Evolutionary conservation across 2,113 vertebrate genomes (phyloP).

Genomic region (Numida meleagris): DNA sequence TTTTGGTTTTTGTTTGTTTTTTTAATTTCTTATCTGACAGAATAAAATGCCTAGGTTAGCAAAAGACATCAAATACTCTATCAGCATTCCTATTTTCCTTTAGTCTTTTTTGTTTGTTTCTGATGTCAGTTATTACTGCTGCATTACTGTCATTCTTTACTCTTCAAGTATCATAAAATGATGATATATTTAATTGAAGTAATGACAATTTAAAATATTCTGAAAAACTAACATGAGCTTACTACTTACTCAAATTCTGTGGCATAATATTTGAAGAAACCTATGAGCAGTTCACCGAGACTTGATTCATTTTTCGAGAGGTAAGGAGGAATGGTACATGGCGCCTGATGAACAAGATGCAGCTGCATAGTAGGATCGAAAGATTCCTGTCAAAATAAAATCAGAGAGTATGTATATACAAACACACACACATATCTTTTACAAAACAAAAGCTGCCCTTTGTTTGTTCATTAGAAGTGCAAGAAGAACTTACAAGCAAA

Average conservation of each 20-base stretch:
- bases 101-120: not conserved
- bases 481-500: not conserved
- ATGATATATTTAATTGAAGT: not conserved
- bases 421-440: not conserved
- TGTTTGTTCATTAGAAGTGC: not conserved
- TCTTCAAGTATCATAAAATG: not conserved
- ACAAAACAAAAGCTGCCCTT: not conserved
- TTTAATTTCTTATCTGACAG: not conserved
- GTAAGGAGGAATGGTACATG: conserved; percentile 84
- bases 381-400: conserved; percentile 83
- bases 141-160: not conserved
- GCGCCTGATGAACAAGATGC: conserved; percentile 85
- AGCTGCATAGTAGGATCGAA: conserved; percentile 88
- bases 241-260: conserved; percentile 91
- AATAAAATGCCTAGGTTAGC: not conserved
- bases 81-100: not conserved
- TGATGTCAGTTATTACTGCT: not conserved
- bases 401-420: not conserved
- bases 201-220: not conserved
- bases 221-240: not conserved
- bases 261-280: conserved; percentile 94
- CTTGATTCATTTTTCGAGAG: conserved; percentile 87
- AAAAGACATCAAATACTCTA: not conserved
- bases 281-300: conserved; percentile 91
- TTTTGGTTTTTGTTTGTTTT: not conserved